A percentile compares a stretch with the other conserved stretches of the same genome.
Conservation (phyloP, 2,113 vertebrate genomes). For the Ramphastos sulfuratus region DNA sequence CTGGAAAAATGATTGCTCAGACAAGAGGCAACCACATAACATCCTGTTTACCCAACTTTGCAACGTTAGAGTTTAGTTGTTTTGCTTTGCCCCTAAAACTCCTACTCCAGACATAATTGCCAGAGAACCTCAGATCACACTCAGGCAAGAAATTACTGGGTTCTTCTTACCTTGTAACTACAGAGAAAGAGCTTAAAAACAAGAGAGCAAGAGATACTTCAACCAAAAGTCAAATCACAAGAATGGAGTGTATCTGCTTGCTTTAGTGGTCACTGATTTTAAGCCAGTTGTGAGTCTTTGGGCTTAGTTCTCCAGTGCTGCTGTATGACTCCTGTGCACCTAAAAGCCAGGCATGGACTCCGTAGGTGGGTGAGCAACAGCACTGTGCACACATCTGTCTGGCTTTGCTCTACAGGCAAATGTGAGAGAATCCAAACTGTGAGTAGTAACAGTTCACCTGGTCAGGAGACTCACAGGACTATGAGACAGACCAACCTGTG, state of each 20-base stretch:
- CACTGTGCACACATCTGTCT: accelerated
- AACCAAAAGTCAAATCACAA: neutral
- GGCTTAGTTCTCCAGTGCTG: neutral
- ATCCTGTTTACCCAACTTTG: neutral
- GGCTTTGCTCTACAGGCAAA: neutral
- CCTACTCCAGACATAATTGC: neutral
- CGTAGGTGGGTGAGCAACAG: neutral
- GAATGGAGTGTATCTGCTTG: accelerated
- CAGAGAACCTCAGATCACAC: neutral
- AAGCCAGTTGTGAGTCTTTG: neutral
- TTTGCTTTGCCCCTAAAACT: neutral
- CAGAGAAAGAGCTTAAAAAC: neutral
- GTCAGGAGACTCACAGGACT: neutral
- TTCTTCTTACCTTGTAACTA: neutral
- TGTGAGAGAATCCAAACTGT: neutral
- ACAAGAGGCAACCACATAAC: neutral
- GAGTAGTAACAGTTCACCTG: neutral
- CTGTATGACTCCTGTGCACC: accelerated
- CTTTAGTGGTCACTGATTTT: neutral
- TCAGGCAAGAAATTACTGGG: neutral
- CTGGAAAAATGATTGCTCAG: neutral
- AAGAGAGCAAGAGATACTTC: neutral
- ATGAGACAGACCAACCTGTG: neutral
- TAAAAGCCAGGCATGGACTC: neutral
- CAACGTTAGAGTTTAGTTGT: neutral